Base-by-base conservation (phyloP, 2,797 vertebrate species). In the Gorsachius magnificus region DNA sequence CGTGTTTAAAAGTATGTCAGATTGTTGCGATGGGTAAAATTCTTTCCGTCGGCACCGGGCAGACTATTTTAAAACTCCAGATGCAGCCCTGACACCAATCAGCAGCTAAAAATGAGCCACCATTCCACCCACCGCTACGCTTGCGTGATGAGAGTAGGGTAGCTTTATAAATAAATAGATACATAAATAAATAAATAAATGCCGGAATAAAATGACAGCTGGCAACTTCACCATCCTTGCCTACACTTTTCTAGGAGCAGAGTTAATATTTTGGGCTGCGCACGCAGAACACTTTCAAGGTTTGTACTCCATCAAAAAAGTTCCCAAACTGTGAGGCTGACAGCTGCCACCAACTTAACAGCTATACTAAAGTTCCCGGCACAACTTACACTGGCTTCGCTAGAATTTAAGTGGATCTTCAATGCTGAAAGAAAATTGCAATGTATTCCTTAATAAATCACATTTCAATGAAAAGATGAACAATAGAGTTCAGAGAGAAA, bases 281-380 rank as follows among this genome's bases (percentile, higher is more conserved):
- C 63, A 79, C 3, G 0, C 56, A 63, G 60, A 87, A 87, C 2
- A 8, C 43, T 83, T 92, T 92, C 87, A 91, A 88, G 80, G 77
- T 93, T 87, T 76, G 20, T 76, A 84, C 64, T 89, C 84, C 41
- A 72, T 75, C 46, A 92, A 69, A 91, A 83, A 93, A 90, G 31
- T 91, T 92, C 76, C 82, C 63, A 57, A 92, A 93, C 84, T 88
- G 90, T 4, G 4, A 96, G 65, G 69, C 87, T 97, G 96, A 96
- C 89, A 97, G 92, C 92, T 93, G 87, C 95, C 82, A 90, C 69
- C 48, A 53, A 66, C 72, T 70, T 70, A 94, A 91, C 82, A 94
- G 89, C 92, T 83, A 58, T 45, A 86, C 76, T 88, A 22, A 94
- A 93, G 95, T 41, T 81, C 58, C 69, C 56, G 4, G 72, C 79